phyloP scores from a whole-genome alignment of 2,888 invertebrate genomes.

The Chloroclysta siterata region DNA sequence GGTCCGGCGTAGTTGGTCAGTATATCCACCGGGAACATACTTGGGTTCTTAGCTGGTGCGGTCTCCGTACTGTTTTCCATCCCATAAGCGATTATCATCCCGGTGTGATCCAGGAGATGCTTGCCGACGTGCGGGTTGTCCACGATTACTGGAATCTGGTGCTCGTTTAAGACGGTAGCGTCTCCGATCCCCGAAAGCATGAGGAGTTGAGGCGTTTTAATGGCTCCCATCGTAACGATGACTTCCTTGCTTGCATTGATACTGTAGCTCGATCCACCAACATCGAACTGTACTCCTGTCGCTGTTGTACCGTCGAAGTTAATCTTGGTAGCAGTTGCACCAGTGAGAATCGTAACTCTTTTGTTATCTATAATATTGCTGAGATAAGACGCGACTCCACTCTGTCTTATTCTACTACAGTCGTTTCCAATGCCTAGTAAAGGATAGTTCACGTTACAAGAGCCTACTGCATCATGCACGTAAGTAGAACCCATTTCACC shows the following conservation, averaged over 20 bases:
- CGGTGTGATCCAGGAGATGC: conserved; percentile 40
- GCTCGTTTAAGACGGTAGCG: conserved; percentile 41
- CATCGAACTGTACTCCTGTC: conserved; percentile 48
- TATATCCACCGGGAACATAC: conserved; percentile 41
- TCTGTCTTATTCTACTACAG: conserved; percentile 8
- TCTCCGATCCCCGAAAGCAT: conserved; percentile 61
- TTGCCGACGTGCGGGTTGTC: conserved; percentile 31
- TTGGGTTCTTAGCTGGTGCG: conserved; percentile 3
- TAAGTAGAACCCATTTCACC: conserved; percentile 8
- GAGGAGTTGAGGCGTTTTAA: conserved; percentile 53
- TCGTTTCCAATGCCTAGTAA: conserved; percentile 6
- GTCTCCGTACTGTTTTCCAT: conserved; percentile 11
- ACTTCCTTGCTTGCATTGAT: conserved; percentile 48
- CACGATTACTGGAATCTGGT: conserved; percentile 45
- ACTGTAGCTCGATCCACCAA: conserved; percentile 32
- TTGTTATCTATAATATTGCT: conserved; percentile 8
- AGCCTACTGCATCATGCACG: conserved; percentile 8
- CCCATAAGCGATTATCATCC: not conserved
- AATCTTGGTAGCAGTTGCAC: conserved; percentile 27
- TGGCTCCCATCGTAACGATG: conserved; percentile 54
- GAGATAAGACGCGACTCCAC: conserved; percentile 8
- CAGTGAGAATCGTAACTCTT: conserved; percentile 10
- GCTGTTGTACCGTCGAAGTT: conserved; percentile 52
- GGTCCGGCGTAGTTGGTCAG: conserved; percentile 30
- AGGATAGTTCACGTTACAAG: conserved; percentile 7